phyloP scores from a whole-genome alignment of 2,888 invertebrate species.

The Drosophila acutilabella region DNA sequence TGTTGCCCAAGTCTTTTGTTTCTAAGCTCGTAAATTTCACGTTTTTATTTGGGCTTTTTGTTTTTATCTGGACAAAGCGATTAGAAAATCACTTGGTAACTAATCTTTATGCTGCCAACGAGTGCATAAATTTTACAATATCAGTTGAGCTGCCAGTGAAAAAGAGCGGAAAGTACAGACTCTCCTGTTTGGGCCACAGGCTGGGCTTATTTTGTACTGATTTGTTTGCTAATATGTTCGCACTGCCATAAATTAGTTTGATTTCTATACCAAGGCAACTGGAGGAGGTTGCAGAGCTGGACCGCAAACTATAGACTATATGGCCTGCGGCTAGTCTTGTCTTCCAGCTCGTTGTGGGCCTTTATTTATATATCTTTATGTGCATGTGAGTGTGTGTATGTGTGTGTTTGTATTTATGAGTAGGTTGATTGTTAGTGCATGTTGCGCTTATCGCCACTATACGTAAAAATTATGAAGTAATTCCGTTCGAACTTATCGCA shows the following conservation, averaged over 20 bases:
- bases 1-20: conserved; percentile 72
- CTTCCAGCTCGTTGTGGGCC: conserved; percentile 39
- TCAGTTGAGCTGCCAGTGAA: conserved; percentile 22
- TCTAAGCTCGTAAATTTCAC: conserved; percentile 66
- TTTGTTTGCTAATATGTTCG: conserved; percentile 82
- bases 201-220: conserved; percentile 82
- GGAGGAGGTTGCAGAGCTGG: conserved; percentile 42
- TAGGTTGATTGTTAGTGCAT: conserved; percentile 61
- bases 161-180: conserved; percentile 4
- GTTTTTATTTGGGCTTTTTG: conserved; percentile 72
- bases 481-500: conserved; percentile 72
- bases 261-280: conserved; percentile 60
- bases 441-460: conserved; percentile 64
- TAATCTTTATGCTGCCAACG: conserved; percentile 77
- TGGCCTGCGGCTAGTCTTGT: conserved; percentile 53
- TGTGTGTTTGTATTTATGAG: conserved; percentile 39
- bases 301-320: conserved; percentile 3
- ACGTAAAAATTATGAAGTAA: conserved; percentile 78
- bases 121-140: conserved; percentile 72
- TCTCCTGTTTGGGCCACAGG: conserved; percentile 42
- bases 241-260: conserved; percentile 80
- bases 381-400: conserved; percentile 5
- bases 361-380: conserved; percentile 39
- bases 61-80: conserved; percentile 67
- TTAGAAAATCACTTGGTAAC: conserved; percentile 77